Evolutionary conservation across 2,888 invertebrate species (phyloP).

Genomic region (Dolomedes plantarius): DNA sequence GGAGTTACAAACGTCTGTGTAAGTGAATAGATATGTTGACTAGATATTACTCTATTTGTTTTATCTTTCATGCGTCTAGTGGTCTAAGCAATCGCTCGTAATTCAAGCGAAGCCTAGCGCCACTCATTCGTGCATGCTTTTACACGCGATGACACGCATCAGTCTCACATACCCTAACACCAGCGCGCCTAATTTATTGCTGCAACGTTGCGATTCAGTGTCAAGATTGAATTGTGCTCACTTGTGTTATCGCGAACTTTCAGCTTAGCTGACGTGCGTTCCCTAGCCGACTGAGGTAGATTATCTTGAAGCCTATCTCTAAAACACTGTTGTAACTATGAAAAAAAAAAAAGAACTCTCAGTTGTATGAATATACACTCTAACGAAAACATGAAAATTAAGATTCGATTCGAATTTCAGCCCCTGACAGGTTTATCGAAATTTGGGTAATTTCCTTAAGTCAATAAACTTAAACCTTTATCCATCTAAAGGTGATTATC

Average conservation of each 20-base stretch:
- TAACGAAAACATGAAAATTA: neutral
- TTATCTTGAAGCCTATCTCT: neutral
- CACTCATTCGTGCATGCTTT: neutral
- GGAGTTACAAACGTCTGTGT: no score
- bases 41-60: no score
- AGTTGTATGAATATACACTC: neutral
- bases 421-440: no score
- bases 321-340: neutral
- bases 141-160: conserved; percentile 5
- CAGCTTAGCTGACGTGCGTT: neutral
- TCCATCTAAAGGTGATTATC: no score
- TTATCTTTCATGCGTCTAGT: no score
- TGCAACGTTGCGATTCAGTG: conserved; percentile 4
- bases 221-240: neutral
- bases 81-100: neutral
- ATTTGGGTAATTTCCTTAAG: no score
- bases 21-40: no score
- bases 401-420: no score
- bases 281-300: neutral
- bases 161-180: neutral
- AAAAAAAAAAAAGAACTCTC: neutral
- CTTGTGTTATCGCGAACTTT: neutral
- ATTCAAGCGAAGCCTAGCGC: neutral
- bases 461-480: no score
- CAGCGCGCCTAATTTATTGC: neutral